Base-by-base conservation (phyloP, 2,797 vertebrate genomes). In the Manis pentadactyla region DNA sequence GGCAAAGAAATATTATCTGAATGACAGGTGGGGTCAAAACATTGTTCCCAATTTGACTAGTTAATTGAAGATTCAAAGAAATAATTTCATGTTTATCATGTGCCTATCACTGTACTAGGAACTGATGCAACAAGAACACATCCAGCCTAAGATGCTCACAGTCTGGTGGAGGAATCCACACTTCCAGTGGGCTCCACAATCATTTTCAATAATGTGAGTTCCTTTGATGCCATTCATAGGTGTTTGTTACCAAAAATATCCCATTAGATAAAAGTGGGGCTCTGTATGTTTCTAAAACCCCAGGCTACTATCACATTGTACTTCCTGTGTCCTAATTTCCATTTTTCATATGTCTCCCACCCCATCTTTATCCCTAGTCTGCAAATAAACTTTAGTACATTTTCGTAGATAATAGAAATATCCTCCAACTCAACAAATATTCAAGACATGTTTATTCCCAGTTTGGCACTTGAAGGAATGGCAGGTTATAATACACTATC, bases 401-500 rank as follows among this genome's bases (percentile, higher is more conserved):
- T 85, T 55, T 79, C 34, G 84, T 21, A 87, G 27, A 73, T 87
- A 90, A 78, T 2, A 96, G 73, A 93, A 87, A 63, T 91, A 82
- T 12, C 73, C 27, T 83, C 49, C 53, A 95, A 91, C 59, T 63
- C 23, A 61, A 25, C 23, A 84, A 86, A 42, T 61, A 92, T 61
- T 90, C 25, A 87, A 93, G 74, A 63, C 15, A 89, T 49, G 9
- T 92, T 91, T 94, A 59, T 64, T 53, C 42, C 83, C 25, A 64
- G 34, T 4, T 83, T 39, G 27, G 88, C 23, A 82, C 10, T 8
- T 87, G 14, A 95, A 92, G 17, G 13, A 31, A 79, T 71, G n/a
- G 1, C 29, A 93, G 29, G 7, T 78, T 96, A 59, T 29, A 79
- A 75, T 21, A 91, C 39, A 90, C 15, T 21, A 61, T 68, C 49